Conservation (phyloP, 2,113 vertebrate genomes). For the Symphodus melops region DNA sequence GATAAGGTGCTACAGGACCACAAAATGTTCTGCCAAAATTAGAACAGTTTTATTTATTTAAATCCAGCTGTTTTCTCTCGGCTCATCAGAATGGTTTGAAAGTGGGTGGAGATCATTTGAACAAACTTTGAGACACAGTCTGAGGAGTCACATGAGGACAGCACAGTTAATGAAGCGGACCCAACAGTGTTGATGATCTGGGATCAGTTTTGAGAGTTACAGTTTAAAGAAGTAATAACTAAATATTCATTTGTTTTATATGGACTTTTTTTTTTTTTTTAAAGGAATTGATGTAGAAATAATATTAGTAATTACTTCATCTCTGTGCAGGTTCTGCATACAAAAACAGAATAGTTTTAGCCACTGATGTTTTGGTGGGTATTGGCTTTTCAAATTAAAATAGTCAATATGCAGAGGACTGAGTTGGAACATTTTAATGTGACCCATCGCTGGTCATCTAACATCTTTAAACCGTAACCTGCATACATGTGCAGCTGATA, state of each 20-base stretch:
- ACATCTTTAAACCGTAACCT: too few relatives aligned
- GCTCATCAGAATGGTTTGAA: background rate
- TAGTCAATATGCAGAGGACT: too few relatives aligned
- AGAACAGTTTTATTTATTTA: background rate
- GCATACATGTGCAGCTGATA: too few relatives aligned
- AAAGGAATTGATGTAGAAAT: too few relatives aligned
- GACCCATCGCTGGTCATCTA: too few relatives aligned
- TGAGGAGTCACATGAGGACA: background rate
- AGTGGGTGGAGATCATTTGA: background rate
- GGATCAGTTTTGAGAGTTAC: background rate
- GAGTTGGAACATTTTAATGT: too few relatives aligned
- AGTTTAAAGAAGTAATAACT: background rate
- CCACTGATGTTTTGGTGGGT: too few relatives aligned
- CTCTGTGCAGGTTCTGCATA: too few relatives aligned
- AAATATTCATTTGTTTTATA: background rate
- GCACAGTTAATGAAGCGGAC: background rate
- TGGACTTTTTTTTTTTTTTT: too few relatives aligned
- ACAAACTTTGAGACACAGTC: background rate
- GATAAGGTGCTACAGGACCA: background rate
- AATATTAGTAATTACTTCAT: too few relatives aligned
- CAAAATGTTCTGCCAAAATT: background rate
- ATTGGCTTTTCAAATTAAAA: too few relatives aligned
- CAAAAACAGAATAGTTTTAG: too few relatives aligned
- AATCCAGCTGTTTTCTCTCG: conserved; percentile 1
- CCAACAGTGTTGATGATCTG: background rate